These are phyloP conservation scores for Drosophila repletoides DNA, from an alignment of 1,140 invertebrate species.

Conservation along the genomic window DNA sequence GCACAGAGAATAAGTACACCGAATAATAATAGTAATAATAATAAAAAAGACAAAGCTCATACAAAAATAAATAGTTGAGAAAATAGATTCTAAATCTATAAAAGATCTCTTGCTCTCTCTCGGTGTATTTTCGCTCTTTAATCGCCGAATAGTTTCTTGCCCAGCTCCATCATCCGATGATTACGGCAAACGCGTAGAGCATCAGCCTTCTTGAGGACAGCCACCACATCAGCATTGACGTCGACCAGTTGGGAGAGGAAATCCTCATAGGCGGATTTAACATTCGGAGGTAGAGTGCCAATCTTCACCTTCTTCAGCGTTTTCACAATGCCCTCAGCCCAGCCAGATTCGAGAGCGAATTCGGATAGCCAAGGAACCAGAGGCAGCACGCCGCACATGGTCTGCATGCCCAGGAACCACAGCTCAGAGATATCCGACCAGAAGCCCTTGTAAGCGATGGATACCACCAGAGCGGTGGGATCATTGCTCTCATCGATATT, in stretches of 20 bases:
- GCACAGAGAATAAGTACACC: constrained; percentile 25
- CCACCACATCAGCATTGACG: constrained; percentile 88
- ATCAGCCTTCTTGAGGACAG: constrained; percentile 92
- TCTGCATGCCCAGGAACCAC: constrained; percentile 97
- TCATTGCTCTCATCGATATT: constrained; percentile 93
- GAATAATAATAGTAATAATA: constrained; percentile 13
- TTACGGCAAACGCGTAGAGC: constrained; percentile 91
- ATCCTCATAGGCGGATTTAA: constrained; percentile 95
- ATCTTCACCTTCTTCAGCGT: constrained; percentile 91
- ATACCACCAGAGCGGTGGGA: constrained; percentile 89
- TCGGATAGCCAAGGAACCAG: constrained; percentile 94
- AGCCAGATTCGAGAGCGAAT: constrained; percentile 95
- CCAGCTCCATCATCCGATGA: constrained; percentile 93
- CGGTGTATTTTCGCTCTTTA: too few relatives aligned
- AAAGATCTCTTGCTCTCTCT: too few relatives aligned
- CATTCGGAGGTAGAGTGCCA: constrained; percentile 90
- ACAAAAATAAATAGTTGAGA: constrained; percentile 26
- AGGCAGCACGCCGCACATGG: constrained; percentile 90
- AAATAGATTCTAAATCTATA: constrained; percentile 15
- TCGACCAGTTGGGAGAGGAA: constrained; percentile 92
- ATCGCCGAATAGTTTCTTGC: constrained; percentile 92
- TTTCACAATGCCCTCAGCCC: constrained; percentile 92
- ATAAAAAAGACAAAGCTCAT: constrained; percentile 21
- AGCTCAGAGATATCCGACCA: constrained; percentile 95
- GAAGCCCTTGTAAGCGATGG: constrained; percentile 91